Evolutionary conservation across 2,888 invertebrate genomes (phyloP).

Genomic region (Tipula confusa): DNA sequence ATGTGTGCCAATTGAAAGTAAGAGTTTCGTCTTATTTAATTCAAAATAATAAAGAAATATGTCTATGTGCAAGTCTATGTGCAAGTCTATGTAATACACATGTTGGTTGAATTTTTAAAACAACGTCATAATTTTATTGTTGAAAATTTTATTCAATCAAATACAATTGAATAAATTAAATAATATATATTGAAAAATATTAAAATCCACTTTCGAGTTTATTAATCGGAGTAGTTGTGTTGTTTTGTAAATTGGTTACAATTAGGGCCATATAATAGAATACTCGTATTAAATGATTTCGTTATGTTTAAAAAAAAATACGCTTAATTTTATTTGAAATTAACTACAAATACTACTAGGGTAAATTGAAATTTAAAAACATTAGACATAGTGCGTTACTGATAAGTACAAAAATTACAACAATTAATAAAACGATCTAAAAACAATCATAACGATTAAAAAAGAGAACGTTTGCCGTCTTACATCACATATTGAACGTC

Average conservation of each 20-base stretch:
- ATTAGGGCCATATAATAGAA: slow-evolving; percentile 20
- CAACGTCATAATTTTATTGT: slow-evolving; percentile 29
- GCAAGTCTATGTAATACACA: not conserved
- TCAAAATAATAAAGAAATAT: slow-evolving; percentile 10
- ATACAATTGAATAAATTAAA: slow-evolving; percentile 30
- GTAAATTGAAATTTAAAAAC: not conserved
- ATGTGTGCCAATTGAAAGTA: slow-evolving; percentile 30
- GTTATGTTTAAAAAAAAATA: not conserved
- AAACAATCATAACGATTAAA: no score
- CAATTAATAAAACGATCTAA: no score
- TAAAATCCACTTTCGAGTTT: slow-evolving; percentile 9
- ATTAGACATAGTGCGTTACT: no score
- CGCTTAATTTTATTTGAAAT: not conserved
- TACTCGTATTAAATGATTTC: not conserved
- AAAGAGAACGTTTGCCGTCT: no score
- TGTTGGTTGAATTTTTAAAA: slow-evolving; percentile 8
- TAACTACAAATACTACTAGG: not conserved
- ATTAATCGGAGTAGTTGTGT: slow-evolving; percentile 6
- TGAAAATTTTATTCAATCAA: slow-evolving; percentile 30
- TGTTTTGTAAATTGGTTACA: slow-evolving; percentile 20
- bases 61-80: no score
- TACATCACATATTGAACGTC: no score
- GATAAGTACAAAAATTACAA: no score
- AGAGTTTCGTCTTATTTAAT: slow-evolving; percentile 27
- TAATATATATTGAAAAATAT: slow-evolving; percentile 21